Evolutionary conservation across 1,140 invertebrate genomes (phyloP).

Genomic region (Manduca sexta): DNA sequence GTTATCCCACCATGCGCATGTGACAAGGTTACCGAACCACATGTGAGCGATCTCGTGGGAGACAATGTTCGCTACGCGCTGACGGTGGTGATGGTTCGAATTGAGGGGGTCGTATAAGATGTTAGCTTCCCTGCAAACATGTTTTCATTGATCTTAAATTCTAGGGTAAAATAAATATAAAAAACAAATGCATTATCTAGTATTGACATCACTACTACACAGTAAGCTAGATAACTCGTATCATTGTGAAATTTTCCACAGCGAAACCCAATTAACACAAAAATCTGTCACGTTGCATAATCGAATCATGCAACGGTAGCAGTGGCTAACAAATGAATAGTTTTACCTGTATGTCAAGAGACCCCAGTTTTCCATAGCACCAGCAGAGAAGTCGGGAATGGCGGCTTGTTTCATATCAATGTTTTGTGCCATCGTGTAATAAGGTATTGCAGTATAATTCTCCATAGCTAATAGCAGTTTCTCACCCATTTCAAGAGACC

Average conservation of each 20-base stretch:
- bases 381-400: constrained; percentile 81
- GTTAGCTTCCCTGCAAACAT: constrained; percentile 47
- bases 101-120: constrained; percentile 50
- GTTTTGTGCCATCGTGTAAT: constrained; percentile 65
- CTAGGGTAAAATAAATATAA: too few relatives aligned
- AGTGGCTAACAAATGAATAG: too few relatives aligned
- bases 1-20: constrained; percentile 79
- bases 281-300: too few relatives aligned
- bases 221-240: too few relatives aligned
- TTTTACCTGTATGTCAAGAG: constrained; percentile 78
- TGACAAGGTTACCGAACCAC: constrained; percentile 76
- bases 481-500: constrained; percentile 72
- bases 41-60: constrained; percentile 69
- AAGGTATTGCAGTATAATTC: constrained; percentile 63
- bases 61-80: constrained; percentile 71
- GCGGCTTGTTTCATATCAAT: constrained; percentile 78
- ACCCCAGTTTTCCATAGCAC: constrained; percentile 80
- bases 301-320: too few relatives aligned
- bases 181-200: too few relatives aligned
- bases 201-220: too few relatives aligned
- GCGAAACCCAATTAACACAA: too few relatives aligned
- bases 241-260: too few relatives aligned
- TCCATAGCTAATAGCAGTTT: constrained; percentile 67
- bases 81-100: constrained; percentile 61
- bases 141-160: too few relatives aligned